phyloP scores from a whole-genome alignment of 2,797 vertebrate species.

The Lophotriccus pileatus region DNA sequence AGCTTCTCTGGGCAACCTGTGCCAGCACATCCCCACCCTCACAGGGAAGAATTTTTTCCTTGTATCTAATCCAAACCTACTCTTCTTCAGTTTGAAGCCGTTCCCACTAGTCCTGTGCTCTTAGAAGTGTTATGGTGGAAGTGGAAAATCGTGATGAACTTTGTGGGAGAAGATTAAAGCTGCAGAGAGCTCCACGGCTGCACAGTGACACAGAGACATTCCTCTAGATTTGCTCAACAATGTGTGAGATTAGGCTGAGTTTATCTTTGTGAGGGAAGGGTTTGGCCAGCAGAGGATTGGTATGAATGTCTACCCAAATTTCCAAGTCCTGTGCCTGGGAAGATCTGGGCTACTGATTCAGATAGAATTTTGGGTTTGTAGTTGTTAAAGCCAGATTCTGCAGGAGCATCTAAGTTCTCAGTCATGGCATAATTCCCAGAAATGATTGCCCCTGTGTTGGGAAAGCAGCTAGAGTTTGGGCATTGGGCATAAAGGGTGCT shows the following conservation, averaged over 20 bases:
- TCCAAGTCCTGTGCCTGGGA: not conserved
- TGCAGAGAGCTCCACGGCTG: not conserved
- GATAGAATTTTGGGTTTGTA: not conserved
- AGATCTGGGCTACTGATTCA: not conserved
- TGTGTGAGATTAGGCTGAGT: not conserved
- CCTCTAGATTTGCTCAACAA: not conserved
- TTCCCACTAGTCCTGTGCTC: rapidly evolving
- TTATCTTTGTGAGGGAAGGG: not conserved
- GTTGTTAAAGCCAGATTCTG: not conserved
- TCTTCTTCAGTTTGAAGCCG: not conserved
- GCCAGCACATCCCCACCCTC: not conserved
- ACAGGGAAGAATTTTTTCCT: not conserved
- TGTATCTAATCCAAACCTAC: not conserved
- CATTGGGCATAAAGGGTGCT: not conserved
- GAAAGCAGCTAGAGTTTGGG: not conserved
- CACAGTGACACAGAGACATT: not conserved
- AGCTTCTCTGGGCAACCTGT: not conserved
- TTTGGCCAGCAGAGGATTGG: not conserved
- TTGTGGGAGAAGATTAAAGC: not conserved
- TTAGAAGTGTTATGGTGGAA: not conserved
- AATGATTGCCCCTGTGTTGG: rapidly evolving
- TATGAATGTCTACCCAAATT: not conserved
- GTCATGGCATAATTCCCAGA: not conserved
- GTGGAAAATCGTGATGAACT: not conserved
- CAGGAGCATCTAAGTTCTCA: not conserved